Percentiles rank a stretch among this genome's conserved stretches.
These are phyloP conservation scores for Cataglyphis altisquamis DNA, from an alignment of 2,888 invertebrate genomes.

Conservation along the genomic window DNA sequence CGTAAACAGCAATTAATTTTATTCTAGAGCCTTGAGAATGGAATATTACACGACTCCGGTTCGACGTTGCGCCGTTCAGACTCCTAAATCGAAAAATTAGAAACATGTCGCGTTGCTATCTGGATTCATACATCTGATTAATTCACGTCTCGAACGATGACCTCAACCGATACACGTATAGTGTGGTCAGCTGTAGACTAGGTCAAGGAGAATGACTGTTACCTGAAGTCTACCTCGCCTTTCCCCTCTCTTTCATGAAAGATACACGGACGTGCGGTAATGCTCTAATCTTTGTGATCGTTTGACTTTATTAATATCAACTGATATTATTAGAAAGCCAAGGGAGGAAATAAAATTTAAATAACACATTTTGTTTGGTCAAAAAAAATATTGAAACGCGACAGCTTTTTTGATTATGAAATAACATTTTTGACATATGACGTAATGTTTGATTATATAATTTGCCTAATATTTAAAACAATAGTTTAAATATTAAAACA, in stretches of 20 bases:
- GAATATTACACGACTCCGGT: slow-evolving; percentile 16
- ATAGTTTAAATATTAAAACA: background rate
- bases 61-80: slow-evolving; percentile 23
- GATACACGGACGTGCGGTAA: slow-evolving; percentile 37
- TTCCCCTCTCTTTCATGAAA: slow-evolving; percentile 66
- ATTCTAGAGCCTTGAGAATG: slow-evolving; percentile 43
- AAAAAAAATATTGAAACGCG: background rate
- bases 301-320: slow-evolving; percentile 35
- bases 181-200: slow-evolving; percentile 71
- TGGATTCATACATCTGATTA: slow-evolving; percentile 59
- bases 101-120: slow-evolving; percentile 15
- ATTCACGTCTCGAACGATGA: slow-evolving; percentile 73
- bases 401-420: background rate
- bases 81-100: slow-evolving; percentile 49
- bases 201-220: slow-evolving; percentile 80
- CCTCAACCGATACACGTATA: slow-evolving; percentile 59
- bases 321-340: slow-evolving; percentile 11
- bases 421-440: background rate
- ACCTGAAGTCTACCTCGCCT: slow-evolving; percentile 63
- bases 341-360: background rate
- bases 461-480: no score
- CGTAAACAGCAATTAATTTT: background rate
- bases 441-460: background rate
- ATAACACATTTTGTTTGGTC: background rate
- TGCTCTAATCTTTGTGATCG: slow-evolving; percentile 22